Conservation (phyloP, 1,140 invertebrate species). For the Camponotus vicinus region DNA sequence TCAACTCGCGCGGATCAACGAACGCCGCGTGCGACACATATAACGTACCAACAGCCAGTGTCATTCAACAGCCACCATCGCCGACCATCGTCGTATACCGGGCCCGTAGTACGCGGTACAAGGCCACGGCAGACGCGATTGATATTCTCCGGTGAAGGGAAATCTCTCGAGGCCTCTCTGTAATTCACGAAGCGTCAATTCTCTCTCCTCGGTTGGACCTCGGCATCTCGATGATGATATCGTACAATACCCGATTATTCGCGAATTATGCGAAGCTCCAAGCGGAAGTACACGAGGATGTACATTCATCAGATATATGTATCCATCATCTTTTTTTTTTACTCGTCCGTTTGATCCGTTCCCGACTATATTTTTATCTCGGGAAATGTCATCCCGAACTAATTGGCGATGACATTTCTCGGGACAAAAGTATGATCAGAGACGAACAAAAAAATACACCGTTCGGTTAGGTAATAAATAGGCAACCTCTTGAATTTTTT, state of each 20-base stretch:
- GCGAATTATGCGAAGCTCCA: background rate
- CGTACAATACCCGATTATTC: background rate
- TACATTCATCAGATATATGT: background rate
- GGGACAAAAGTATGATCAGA: background rate
- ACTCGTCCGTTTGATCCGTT: too few relatives aligned
- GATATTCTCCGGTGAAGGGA: slow-evolving; percentile 46
- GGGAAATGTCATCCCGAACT: background rate
- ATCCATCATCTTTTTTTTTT: too few relatives aligned
- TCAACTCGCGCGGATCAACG: slow-evolving; percentile 75
- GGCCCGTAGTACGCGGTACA: slow-evolving; percentile 42
- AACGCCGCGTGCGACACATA: slow-evolving; percentile 66
- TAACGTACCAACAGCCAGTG: slow-evolving; percentile 25
- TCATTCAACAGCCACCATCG: slow-evolving; percentile 36
- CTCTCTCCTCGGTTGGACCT: background rate
- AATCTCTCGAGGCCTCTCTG: slow-evolving; percentile 21
- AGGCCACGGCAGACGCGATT: slow-evolving; percentile 47
- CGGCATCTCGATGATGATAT: background rate
- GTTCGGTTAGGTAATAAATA: too few relatives aligned
- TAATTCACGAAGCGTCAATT: background rate
- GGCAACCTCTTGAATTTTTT: too few relatives aligned
- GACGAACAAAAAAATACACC: background rate
- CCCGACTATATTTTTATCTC: too few relatives aligned
- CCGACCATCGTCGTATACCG: background rate
- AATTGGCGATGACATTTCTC: background rate
- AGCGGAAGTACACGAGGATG: background rate